These are phyloP conservation scores for Heliconius hermathena DNA, from an alignment of 1,140 invertebrate genomes.

Conservation along the genomic window DNA sequence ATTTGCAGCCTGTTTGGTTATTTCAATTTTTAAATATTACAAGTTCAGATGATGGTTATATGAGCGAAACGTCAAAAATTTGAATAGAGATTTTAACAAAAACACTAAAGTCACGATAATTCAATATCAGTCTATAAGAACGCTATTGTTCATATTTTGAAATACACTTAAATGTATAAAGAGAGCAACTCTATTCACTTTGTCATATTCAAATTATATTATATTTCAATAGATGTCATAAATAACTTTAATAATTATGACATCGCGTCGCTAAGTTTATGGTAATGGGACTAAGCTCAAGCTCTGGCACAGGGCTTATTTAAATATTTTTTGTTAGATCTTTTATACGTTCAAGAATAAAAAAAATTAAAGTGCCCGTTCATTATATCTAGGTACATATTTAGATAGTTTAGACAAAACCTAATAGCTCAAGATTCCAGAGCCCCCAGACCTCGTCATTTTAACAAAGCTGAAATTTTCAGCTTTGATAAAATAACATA, in stretches of 20 bases:
- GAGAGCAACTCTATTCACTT: background rate
- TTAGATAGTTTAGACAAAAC: too few relatives aligned
- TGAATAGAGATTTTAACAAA: background rate
- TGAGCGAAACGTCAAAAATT: too few relatives aligned
- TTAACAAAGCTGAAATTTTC: too few relatives aligned
- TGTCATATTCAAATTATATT: background rate
- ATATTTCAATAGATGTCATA: background rate
- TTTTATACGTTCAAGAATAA: background rate
- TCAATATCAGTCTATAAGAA: background rate
- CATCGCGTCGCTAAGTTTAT: conserved; percentile 7
- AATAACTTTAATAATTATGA: conserved; percentile 15
- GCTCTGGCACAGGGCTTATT: background rate
- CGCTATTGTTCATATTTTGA: conserved; percentile 9
- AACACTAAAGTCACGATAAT: background rate
- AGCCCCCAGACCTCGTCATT: too few relatives aligned
- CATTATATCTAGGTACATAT: too few relatives aligned
- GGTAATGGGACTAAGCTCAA: background rate
- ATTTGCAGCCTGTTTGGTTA: background rate
- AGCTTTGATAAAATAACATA: too few relatives aligned
- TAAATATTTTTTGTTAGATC: background rate
- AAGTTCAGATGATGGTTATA: too few relatives aligned
- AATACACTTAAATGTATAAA: background rate
- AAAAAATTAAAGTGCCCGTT: background rate
- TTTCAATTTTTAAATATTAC: background rate
- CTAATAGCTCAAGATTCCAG: too few relatives aligned